Conservation (phyloP, 2,797 vertebrate species). For the Muscicapa striata region DNA sequence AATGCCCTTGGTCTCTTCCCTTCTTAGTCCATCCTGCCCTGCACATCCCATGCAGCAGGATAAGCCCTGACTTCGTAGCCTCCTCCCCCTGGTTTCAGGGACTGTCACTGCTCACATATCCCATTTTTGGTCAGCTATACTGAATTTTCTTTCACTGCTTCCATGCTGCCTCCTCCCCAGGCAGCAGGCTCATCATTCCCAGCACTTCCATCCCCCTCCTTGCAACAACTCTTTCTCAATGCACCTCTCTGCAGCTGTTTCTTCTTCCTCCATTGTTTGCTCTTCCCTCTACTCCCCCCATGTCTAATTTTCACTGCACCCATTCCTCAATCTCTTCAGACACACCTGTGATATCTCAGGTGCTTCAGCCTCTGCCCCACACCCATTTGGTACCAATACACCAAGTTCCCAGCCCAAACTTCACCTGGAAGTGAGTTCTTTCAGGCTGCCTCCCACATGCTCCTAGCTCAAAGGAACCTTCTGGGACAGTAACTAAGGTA, state of each 20-base stretch:
- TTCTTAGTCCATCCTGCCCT: not conserved
- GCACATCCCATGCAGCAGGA: not conserved
- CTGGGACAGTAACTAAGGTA: not conserved
- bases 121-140: not conserved
- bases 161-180: fast-evolving
- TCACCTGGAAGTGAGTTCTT: not conserved
- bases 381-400: not conserved
- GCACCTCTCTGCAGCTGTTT: not conserved
- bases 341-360: not conserved
- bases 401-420: not conserved
- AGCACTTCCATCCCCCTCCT: not conserved
- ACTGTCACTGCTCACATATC: fast-evolving
- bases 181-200: not conserved
- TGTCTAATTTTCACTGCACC: not conserved
- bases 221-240: fast-evolving
- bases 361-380: not conserved
- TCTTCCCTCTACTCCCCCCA: not conserved
- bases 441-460: not conserved
- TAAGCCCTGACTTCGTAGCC: fast-evolving
- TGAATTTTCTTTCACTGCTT: not conserved
- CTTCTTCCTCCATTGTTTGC: not conserved
- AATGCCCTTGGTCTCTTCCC: not conserved
- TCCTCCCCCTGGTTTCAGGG: not conserved
- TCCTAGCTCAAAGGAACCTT: not conserved
- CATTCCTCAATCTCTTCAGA: not conserved